Evolutionary conservation across 2,113 vertebrate genomes (phyloP).

Genomic region (Upupa epops): DNA sequence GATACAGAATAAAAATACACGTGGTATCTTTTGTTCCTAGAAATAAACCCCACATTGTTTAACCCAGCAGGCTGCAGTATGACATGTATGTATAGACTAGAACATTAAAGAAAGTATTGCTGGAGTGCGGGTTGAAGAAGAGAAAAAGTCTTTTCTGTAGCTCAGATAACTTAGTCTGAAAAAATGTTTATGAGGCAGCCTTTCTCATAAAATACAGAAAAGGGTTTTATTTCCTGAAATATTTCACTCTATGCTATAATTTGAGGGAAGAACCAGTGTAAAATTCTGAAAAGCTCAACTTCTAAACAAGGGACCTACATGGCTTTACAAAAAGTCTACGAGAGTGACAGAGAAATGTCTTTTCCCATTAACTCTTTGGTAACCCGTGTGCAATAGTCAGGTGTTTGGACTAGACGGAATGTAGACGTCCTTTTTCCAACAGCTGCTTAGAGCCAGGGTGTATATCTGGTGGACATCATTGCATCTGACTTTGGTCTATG

Average conservation of each 20-base stretch:
- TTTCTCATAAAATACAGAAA: background rate
- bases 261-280: background rate
- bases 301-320: background rate
- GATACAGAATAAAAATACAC: background rate
- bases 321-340: background rate
- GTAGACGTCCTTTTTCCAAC: accelerated
- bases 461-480: background rate
- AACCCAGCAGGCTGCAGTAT: background rate
- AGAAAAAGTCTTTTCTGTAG: background rate
- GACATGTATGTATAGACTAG: background rate
- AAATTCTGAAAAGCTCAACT: background rate
- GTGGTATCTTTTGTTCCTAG: background rate
- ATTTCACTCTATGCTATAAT: background rate
- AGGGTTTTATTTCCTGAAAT: background rate
- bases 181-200: background rate
- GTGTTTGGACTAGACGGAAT: background rate
- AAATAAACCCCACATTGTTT: background rate
- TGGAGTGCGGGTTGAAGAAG: background rate
- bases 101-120: background rate
- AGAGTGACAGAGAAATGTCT: background rate
- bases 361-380: background rate
- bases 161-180: background rate
- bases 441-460: background rate
- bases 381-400: background rate
- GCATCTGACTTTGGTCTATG: accelerated